phyloP scores from a whole-genome alignment of 2,113 vertebrate genomes.

The Ranitomeya variabilis region DNA sequence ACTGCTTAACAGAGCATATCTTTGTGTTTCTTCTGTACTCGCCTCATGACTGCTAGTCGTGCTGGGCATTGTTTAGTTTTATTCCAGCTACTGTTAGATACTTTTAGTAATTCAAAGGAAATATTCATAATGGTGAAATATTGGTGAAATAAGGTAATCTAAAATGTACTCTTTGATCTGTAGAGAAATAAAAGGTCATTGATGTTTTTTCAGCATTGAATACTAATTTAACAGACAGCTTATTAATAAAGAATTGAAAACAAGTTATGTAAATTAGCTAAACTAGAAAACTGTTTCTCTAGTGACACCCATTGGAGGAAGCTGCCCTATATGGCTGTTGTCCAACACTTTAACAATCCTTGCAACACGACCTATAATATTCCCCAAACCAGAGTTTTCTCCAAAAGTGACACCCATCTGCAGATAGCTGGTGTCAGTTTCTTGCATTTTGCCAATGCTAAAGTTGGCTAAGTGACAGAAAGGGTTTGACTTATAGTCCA shows the following conservation, averaged over 20 bases:
- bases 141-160: neutral
- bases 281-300: too few relatives aligned
- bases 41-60: neutral
- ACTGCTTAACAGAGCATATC: constrained; percentile 15
- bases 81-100: neutral
- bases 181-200: neutral
- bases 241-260: neutral
- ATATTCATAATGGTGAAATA: neutral
- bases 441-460: too few relatives aligned
- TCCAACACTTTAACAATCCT: too few relatives aligned
- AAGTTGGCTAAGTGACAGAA: too few relatives aligned
- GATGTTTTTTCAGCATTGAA: neutral
- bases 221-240: neutral
- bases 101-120: neutral
- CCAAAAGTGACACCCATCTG: too few relatives aligned
- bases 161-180: neutral
- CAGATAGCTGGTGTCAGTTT: too few relatives aligned
- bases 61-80: neutral
- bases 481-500: too few relatives aligned
- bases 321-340: too few relatives aligned
- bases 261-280: too few relatives aligned
- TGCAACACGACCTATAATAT: too few relatives aligned
- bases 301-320: too few relatives aligned
- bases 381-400: too few relatives aligned
- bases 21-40: neutral